A percentile compares a stretch with the other conserved stretches of the same genome.
Conservation (phyloP, 2,113 vertebrate genomes). For the Tenrec ecaudatus region DNA sequence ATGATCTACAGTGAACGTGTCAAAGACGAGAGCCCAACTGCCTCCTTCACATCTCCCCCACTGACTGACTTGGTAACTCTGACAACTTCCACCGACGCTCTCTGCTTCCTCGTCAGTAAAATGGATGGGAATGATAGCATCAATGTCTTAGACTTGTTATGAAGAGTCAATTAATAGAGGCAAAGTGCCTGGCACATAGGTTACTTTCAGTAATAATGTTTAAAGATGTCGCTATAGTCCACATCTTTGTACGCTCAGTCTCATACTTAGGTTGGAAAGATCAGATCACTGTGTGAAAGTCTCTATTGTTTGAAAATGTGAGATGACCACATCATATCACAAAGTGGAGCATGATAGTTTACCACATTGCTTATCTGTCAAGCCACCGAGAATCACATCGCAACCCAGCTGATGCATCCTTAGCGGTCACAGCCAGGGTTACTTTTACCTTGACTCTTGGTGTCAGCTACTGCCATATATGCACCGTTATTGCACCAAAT, state of each 20-base stretch:
- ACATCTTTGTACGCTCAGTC: neutral
- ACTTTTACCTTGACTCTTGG: too few relatives aligned
- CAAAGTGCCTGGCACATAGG: neutral
- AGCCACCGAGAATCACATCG: too few relatives aligned
- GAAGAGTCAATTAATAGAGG: neutral
- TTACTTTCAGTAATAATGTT: neutral
- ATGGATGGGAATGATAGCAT: neutral
- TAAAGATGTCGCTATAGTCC: neutral
- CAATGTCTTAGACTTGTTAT: neutral
- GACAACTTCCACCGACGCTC: neutral
- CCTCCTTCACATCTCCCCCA: neutral
- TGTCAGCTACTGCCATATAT: too few relatives aligned
- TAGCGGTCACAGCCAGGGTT: too few relatives aligned
- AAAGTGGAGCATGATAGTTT: too few relatives aligned
- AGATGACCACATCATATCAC: too few relatives aligned
- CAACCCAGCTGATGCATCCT: too few relatives aligned
- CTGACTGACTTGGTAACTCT: neutral
- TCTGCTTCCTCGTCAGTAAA: slow-evolving; percentile 3
- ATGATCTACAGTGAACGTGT: neutral
- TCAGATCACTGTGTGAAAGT: too few relatives aligned
- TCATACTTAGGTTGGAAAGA: too few relatives aligned
- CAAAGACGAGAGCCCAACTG: neutral
- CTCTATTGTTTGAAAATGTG: too few relatives aligned
- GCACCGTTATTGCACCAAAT: too few relatives aligned
- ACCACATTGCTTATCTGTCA: too few relatives aligned